Evolutionary conservation across 2,888 invertebrate genomes (phyloP).

Genomic region (Galerucella calmariensis): DNA sequence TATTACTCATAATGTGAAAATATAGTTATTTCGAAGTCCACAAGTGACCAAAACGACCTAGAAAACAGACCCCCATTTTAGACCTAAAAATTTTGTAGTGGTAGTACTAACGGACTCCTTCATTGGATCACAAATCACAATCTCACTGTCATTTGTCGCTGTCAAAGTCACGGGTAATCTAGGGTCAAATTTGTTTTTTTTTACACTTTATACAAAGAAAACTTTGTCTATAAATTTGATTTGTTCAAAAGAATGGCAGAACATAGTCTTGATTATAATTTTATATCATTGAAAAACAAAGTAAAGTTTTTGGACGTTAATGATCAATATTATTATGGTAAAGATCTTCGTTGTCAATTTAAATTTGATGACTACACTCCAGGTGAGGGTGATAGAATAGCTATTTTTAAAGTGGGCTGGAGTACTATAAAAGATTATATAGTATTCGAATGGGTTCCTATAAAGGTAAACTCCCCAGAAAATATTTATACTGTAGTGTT

Average conservation of each 20-base stretch:
- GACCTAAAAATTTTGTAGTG: too few relatives aligned
- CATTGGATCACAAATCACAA: too few relatives aligned
- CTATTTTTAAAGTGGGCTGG: conserved; percentile 62
- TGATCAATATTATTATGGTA: conserved; percentile 56
- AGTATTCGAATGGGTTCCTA: conserved; percentile 59
- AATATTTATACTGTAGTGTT: conserved; percentile 51
- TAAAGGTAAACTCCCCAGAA: conserved; percentile 33
- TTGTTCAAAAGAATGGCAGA: conserved; percentile 35
- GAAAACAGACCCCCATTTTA: too few relatives aligned
- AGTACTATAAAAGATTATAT: conserved; percentile 59
- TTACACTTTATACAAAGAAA: background rate
- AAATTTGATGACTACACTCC: conserved; percentile 55
- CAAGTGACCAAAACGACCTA: too few relatives aligned
- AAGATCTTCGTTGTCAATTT: conserved; percentile 56
- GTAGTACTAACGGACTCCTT: too few relatives aligned
- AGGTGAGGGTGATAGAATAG: conserved; percentile 60
- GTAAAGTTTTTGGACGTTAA: conserved; percentile 55
- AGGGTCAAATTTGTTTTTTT: too few relatives aligned
- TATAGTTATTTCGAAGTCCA: too few relatives aligned
- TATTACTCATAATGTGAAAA: too few relatives aligned
- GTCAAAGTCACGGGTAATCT: too few relatives aligned
- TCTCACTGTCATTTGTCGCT: too few relatives aligned
- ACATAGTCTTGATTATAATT: conserved; percentile 43
- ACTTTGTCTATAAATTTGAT: background rate
- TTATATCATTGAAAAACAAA: conserved; percentile 45